A percentile compares a stretch with the other conserved stretches of the same genome.
phyloP scores from a whole-genome alignment of 2,888 invertebrate species.

The Esperia sulphurella region DNA sequence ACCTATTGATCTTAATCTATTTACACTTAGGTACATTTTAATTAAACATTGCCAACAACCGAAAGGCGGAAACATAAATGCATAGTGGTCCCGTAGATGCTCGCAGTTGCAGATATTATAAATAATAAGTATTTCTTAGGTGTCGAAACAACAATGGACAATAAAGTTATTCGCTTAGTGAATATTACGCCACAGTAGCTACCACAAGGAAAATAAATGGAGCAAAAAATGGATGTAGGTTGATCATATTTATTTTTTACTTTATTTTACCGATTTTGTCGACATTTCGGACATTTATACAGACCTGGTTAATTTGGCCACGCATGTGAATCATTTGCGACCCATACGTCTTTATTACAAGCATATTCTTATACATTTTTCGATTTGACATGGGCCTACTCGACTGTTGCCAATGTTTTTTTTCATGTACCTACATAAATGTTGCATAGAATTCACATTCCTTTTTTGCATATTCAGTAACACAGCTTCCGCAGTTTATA shows the following conservation, averaged over 20 bases:
- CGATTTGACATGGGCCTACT: no score
- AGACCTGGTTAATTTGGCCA: no score
- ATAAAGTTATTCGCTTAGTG: slow-evolving; percentile 24
- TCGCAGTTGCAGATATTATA: slow-evolving; percentile 7
- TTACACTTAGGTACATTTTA: background rate
- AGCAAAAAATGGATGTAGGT: no score
- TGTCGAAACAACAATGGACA: slow-evolving; percentile 30
- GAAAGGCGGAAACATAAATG: slow-evolving; percentile 15
- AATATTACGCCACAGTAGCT: slow-evolving; percentile 16
- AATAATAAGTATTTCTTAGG: slow-evolving; percentile 27
- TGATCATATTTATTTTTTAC: no score
- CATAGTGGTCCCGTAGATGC: background rate
- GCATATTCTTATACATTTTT: no score
- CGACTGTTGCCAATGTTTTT: no score
- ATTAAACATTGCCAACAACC: slow-evolving; percentile 2
- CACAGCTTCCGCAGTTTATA: slow-evolving; percentile 5
- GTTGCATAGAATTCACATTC: background rate
- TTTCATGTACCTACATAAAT: background rate
- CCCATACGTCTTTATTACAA: no score
- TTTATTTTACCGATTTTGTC: background rate
- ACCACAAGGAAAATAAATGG: no score
- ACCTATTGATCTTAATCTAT: no score
- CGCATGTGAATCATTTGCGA: no score
- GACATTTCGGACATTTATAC: background rate
- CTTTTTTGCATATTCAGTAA: background rate